A percentile compares a stretch with the other conserved stretches of the same genome.
These are phyloP conservation scores for Hoplias malabaricus DNA, from an alignment of 2,113 vertebrate species.

Conservation along the genomic window DNA sequence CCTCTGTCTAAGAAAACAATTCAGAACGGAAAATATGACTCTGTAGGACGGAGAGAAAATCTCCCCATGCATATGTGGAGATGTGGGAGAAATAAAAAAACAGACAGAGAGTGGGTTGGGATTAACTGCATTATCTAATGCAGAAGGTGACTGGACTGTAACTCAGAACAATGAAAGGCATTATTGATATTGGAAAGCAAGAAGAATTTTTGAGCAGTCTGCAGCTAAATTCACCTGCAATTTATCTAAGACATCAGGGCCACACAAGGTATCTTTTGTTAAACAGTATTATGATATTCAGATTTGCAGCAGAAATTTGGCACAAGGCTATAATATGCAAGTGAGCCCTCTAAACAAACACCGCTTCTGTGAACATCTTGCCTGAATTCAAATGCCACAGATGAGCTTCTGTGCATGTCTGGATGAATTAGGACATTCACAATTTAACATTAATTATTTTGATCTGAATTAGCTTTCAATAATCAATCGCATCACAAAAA, in stretches of 20 bases:
- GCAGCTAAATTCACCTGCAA: neutral
- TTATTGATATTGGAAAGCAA: neutral
- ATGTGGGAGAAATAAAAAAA: conserved; percentile 4
- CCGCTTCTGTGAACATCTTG: too few species aligned
- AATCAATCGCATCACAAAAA: too few species aligned
- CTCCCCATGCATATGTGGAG: neutral
- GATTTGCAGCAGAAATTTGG: too few species aligned
- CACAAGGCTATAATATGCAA: too few species aligned
- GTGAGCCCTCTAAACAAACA: too few species aligned
- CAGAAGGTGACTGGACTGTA: neutral
- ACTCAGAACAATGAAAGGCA: neutral
- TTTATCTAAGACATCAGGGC: neutral
- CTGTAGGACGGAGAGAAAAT: conserved; percentile 8
- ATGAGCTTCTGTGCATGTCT: too few species aligned
- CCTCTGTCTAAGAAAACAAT: neutral
- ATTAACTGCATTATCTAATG: neutral
- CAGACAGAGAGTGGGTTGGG: neutral
- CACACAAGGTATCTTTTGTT: neutral
- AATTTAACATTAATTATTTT: too few species aligned
- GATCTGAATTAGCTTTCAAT: too few species aligned
- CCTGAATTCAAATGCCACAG: too few species aligned
- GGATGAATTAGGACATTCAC: too few species aligned
- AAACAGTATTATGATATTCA: too few species aligned
- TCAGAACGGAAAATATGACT: conserved; percentile 29
- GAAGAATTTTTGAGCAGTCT: neutral